Conservation (phyloP, 2,888 invertebrate genomes). For the Cerceris ruficornis region DNA sequence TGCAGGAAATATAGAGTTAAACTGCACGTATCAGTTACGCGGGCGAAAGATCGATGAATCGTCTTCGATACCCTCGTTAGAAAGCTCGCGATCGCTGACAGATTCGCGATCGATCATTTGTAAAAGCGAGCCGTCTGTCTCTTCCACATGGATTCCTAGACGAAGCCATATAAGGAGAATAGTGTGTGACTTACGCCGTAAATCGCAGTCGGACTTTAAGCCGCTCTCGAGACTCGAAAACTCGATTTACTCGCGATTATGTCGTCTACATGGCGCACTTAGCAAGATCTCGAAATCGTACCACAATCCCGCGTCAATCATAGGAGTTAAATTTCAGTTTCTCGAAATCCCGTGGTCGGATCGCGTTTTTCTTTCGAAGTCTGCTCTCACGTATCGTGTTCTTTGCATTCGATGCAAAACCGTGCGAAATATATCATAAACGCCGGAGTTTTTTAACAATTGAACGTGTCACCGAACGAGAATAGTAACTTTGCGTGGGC, state of each 20-base stretch:
- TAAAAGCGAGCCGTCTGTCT: conserved; percentile 44
- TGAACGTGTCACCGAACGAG: too few species aligned
- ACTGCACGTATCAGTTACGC: background rate
- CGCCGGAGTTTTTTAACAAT: too few species aligned
- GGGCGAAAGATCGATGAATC: background rate
- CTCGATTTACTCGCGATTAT: conserved; percentile 6
- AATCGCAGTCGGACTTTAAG: conserved; percentile 33
- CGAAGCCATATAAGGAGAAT: conserved; percentile 55
- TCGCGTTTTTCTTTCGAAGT: too few species aligned
- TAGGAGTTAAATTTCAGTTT: too few species aligned
- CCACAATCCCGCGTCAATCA: too few species aligned
- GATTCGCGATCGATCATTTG: conserved; percentile 51
- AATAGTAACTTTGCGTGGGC: too few species aligned
- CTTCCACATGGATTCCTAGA: conserved; percentile 45
- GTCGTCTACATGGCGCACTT: background rate
- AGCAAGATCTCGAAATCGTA: background rate
- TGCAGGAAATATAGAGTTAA: background rate
- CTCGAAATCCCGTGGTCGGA: too few species aligned
- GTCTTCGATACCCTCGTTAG: background rate
- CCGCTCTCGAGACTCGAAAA: conserved; percentile 13
- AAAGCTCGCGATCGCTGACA: background rate
- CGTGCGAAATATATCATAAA: too few species aligned
- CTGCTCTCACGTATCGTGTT: too few species aligned
- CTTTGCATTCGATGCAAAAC: too few species aligned
- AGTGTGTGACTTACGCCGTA: conserved; percentile 15